phyloP scores from a whole-genome alignment of 2,888 invertebrate species.

The Thyatira batis region DNA sequence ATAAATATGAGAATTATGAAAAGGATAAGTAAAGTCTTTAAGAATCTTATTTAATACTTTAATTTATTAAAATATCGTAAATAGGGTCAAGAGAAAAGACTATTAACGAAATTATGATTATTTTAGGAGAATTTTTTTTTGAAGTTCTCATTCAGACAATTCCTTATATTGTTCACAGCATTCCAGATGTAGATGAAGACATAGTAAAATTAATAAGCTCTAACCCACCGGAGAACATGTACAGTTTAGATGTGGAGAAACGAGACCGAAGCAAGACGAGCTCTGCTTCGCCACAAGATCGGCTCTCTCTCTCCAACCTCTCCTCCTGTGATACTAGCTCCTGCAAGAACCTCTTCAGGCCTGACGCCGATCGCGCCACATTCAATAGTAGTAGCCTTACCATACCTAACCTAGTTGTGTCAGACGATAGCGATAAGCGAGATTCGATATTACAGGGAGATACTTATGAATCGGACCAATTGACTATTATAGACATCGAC shows the following conservation, averaged over 20 bases:
- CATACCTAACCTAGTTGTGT: slow-evolving; percentile 76
- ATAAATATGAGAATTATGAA: too few species aligned
- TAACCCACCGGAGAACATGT: slow-evolving; percentile 52
- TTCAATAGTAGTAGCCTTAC: slow-evolving; percentile 72
- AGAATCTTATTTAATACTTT: too few species aligned
- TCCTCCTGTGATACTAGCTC: slow-evolving; percentile 77
- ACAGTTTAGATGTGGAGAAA: slow-evolving; percentile 59
- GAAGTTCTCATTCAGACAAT: too few species aligned
- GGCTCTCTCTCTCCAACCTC: slow-evolving; percentile 69
- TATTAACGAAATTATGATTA: too few species aligned
- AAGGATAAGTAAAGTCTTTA: too few species aligned
- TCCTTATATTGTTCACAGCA: slow-evolving; percentile 51
- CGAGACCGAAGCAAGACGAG: slow-evolving; percentile 53
- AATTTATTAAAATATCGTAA: too few species aligned
- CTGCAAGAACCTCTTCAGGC: slow-evolving; percentile 69
- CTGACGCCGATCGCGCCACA: slow-evolving; percentile 55
- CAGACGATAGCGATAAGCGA: slow-evolving; percentile 73
- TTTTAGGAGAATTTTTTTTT: too few species aligned
- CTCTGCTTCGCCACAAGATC: slow-evolving; percentile 63
- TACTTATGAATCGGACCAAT: slow-evolving; percentile 83
- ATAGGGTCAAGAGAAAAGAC: too few species aligned
- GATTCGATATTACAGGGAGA: slow-evolving; percentile 75
- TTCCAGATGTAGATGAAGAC: slow-evolving; percentile 81
- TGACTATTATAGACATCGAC: slow-evolving; percentile 86
- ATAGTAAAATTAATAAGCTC: slow-evolving; percentile 75